These are phyloP conservation scores for Nycteola revayana DNA, from an alignment of 2,888 invertebrate species.

Conservation along the genomic window DNA sequence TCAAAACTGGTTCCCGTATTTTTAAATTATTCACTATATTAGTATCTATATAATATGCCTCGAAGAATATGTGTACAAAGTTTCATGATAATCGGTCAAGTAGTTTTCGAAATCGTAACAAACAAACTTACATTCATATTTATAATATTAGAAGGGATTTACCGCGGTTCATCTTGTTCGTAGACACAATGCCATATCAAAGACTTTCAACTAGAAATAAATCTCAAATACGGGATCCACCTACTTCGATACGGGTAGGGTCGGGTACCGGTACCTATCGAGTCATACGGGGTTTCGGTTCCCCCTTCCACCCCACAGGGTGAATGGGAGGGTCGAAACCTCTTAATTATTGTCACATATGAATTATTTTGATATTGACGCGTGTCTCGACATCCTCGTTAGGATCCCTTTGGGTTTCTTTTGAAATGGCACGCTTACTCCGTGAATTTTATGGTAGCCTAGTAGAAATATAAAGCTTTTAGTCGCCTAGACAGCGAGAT, in stretches of 20 bases:
- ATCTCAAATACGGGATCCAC: constrained; percentile 38
- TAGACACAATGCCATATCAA: neutral
- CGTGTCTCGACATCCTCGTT: constrained; percentile 42
- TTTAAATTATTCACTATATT: too few relatives aligned
- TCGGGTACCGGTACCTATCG: constrained; percentile 43
- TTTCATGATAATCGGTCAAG: too few relatives aligned
- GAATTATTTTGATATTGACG: constrained; percentile 76
- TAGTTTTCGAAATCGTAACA: too few relatives aligned
- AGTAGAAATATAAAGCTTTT: constrained; percentile 14
- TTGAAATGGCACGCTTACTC: constrained; percentile 26
- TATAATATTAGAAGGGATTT: too few relatives aligned
- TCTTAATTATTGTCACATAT: constrained; percentile 78
- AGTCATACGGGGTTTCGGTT: constrained; percentile 43
- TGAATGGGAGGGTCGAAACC: constrained; percentile 39
- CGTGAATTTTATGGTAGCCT: constrained; percentile 21
- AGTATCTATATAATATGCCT: too few relatives aligned
- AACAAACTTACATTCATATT: too few relatives aligned
- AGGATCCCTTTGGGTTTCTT: constrained; percentile 39
- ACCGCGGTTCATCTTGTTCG: too few relatives aligned
- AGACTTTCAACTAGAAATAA: constrained; percentile 27
- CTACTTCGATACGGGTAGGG: constrained; percentile 30
- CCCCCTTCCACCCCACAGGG: constrained; percentile 42
- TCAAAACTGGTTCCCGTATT: too few relatives aligned
- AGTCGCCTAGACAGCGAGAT: too few relatives aligned
- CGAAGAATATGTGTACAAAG: too few relatives aligned